These are phyloP conservation scores for Oceanodroma tethys DNA, from an alignment of 2,113 vertebrate species.

Conservation along the genomic window DNA sequence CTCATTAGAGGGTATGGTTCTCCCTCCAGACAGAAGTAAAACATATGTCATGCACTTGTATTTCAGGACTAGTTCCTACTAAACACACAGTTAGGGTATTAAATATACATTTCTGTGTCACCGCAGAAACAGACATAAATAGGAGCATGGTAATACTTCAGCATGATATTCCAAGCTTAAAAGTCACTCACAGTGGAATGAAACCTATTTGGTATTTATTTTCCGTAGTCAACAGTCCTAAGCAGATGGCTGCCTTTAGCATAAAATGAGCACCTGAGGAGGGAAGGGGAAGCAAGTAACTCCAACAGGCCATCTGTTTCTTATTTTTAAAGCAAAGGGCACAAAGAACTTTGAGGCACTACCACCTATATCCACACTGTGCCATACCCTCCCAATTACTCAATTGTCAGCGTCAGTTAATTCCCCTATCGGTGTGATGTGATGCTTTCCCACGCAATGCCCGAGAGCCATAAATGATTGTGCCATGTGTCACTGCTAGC, in stretches of 20 bases:
- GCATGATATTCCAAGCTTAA: neutral
- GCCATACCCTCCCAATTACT: slow-evolving; percentile 19
- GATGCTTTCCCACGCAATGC: neutral
- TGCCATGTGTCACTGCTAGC: neutral
- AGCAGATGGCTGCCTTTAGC: slow-evolving; percentile 72
- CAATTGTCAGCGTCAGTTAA: neutral
- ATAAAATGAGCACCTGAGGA: slow-evolving; percentile 64
- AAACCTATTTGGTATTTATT: slow-evolving; percentile 48
- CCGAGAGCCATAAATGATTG: neutral
- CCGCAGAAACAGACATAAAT: slow-evolving; percentile 1
- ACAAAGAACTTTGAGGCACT: slow-evolving; percentile 36
- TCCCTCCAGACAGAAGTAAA: neutral
- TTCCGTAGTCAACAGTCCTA: slow-evolving; percentile 50
- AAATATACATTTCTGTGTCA: neutral
- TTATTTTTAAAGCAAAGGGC: slow-evolving; percentile 62
- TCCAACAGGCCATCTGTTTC: slow-evolving; percentile 67
- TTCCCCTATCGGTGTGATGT: neutral
- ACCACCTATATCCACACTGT: neutral
- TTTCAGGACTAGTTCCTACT: neutral
- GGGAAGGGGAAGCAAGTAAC: slow-evolving; percentile 5
- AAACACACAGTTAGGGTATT: neutral
- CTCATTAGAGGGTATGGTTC: slow-evolving; percentile 1
- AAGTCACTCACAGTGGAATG: slow-evolving; percentile 46
- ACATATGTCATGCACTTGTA: neutral
- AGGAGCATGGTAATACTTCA: neutral